phyloP scores from a whole-genome alignment of 2,797 vertebrate genomes.

The Antennarius maculatus region DNA sequence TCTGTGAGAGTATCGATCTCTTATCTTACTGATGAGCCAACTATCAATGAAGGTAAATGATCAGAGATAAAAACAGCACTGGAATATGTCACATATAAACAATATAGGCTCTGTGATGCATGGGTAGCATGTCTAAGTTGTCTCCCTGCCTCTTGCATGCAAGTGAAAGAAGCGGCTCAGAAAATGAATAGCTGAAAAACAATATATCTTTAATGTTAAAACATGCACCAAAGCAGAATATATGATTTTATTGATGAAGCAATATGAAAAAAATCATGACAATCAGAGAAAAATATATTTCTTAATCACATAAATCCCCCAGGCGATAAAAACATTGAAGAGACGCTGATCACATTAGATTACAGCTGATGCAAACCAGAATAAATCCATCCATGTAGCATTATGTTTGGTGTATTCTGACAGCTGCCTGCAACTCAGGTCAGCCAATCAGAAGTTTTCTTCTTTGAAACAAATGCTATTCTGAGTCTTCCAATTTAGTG shows the following conservation, averaged over 20 bases:
- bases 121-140: no score
- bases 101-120: no score
- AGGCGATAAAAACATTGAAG: conserved; percentile 15
- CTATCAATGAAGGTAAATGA: conserved; percentile 49
- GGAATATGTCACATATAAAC: conserved; percentile 25
- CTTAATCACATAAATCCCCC: conserved; percentile 26
- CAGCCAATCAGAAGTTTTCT: conserved; percentile 51
- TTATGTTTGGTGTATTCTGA: conserved; percentile 29
- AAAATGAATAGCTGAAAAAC: not conserved
- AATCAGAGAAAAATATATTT: conserved; percentile 24
- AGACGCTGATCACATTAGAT: conserved; percentile 12
- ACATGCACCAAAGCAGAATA: conserved; percentile 23
- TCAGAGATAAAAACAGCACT: conserved; percentile 24
- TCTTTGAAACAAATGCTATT: conserved; percentile 50
- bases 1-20: conserved; percentile 54
- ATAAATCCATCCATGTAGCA: conserved; percentile 7
- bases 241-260: conserved; percentile 4
- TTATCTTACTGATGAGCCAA: conserved; percentile 18
- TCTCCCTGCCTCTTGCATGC: no score
- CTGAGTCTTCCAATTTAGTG: conserved; percentile 39
- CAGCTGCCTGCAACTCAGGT: conserved; percentile 37
- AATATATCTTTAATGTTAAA: conserved; percentile 32
- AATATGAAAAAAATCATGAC: conserved; percentile 20
- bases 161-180: no score
- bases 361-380: not conserved